phyloP scores from a whole-genome alignment of 35 echinoderm and acorn worm species.

The Ophiothrix spiculata region DNA sequence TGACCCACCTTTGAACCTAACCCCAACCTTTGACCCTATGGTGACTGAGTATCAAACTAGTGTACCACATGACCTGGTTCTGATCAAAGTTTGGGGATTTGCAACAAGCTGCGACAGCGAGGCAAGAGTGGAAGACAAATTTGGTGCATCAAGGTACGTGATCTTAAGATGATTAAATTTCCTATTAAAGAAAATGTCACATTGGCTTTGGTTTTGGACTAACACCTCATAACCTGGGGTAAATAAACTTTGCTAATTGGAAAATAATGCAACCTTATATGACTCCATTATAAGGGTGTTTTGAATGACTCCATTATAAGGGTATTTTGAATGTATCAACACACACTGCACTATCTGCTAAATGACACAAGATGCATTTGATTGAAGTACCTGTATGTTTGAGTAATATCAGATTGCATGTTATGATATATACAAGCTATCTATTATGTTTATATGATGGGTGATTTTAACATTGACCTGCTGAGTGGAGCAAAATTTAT shows the following conservation, averaged over 20 bases:
- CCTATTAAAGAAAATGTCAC: conserved; percentile 58
- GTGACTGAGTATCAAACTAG: conserved; percentile 68
- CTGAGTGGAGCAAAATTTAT: too few species aligned
- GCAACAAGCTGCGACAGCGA: conserved; percentile 90
- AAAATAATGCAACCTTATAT: conserved; percentile 66
- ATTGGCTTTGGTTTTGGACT: conserved; percentile 47
- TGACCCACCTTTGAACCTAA: conserved; percentile 64
- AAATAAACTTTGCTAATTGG: conserved; percentile 44
- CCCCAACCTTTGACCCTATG: conserved; percentile 78
- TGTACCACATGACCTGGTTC: conserved; percentile 59
- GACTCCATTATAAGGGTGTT: conserved; percentile 45
- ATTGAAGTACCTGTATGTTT: too few species aligned
- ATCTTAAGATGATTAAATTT: background rate
- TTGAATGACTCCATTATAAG: background rate
- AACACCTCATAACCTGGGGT: conserved; percentile 49
- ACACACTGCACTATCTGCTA: too few species aligned
- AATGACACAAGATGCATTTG: too few species aligned
- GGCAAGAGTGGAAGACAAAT: conserved; percentile 78
- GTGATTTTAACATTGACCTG: too few species aligned
- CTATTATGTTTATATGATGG: too few species aligned
- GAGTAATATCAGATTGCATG: too few species aligned
- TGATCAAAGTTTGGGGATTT: conserved; percentile 78
- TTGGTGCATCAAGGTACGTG: conserved; percentile 69
- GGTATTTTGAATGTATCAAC: too few species aligned
- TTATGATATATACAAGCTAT: too few species aligned